phyloP scores from a whole-genome alignment of 2,113 vertebrate genomes.

The Barnardius zonarius region DNA sequence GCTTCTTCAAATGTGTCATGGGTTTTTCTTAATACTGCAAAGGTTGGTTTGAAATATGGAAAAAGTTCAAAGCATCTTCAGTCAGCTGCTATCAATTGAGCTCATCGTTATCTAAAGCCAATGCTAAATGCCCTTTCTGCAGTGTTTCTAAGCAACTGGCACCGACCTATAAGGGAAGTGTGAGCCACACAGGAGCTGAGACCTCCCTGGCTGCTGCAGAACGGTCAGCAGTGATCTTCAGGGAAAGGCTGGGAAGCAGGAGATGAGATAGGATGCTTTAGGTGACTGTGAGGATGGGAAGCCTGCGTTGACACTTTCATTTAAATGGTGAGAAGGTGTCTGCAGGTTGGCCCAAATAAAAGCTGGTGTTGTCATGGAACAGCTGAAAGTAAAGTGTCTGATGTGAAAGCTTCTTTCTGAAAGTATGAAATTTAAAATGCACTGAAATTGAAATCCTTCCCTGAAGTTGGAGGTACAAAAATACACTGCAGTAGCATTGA shows the following conservation, averaged over 20 bases:
- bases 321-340: not conserved
- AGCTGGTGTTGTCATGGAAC: not conserved
- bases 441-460: not conserved
- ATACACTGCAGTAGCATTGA: not conserved
- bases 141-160: slow-evolving; percentile 65
- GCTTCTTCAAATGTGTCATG: not conserved
- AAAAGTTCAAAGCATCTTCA: not conserved
- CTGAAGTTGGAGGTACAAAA: not conserved
- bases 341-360: not conserved
- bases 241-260: not conserved
- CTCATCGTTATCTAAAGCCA: not conserved
- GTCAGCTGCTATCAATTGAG: not conserved
- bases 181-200: not conserved
- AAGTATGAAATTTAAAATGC: not conserved
- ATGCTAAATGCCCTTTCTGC: not conserved
- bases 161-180: not conserved
- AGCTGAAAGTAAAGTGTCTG: not conserved
- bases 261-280: not conserved
- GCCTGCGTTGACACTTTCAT: not conserved
- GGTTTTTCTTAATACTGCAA: not conserved
- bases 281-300: not conserved
- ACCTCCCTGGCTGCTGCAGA: not conserved
- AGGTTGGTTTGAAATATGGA: not conserved
- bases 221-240: accelerated
- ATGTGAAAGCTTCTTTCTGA: not conserved